Conservation (phyloP, 2,888 invertebrate species). For the Dicycla oo region DNA sequence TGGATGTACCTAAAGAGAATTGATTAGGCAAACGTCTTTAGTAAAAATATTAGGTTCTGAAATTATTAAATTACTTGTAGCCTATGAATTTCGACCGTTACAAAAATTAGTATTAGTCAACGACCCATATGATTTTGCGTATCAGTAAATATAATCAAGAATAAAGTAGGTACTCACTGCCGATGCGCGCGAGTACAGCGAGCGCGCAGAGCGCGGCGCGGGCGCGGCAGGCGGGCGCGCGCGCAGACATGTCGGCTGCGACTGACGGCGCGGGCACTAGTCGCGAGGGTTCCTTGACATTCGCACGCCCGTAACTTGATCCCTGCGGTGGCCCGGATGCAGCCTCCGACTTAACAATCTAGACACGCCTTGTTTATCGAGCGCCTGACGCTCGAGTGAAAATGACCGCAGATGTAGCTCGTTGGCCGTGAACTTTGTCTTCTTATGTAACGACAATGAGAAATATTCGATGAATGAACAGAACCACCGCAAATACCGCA, state of each 20-base stretch:
- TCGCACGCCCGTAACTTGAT: slow-evolving; percentile 84
- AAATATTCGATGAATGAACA: slow-evolving; percentile 74
- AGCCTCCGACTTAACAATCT: slow-evolving; percentile 87
- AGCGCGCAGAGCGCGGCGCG: slow-evolving; percentile 63
- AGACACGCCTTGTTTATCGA: slow-evolving; percentile 83
- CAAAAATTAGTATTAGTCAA: not conserved
- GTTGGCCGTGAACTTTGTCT: slow-evolving; percentile 85
- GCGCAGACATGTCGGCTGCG: slow-evolving; percentile 86
- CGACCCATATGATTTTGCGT: not conserved
- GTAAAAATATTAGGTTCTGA: not conserved
- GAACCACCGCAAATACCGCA: slow-evolving; percentile 56
- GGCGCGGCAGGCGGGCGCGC: slow-evolving; percentile 74
- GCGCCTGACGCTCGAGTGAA: slow-evolving; percentile 78
- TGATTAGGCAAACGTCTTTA: not conserved
- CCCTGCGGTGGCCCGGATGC: slow-evolving; percentile 88
- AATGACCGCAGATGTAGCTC: slow-evolving; percentile 75
- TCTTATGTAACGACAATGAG: slow-evolving; percentile 80
- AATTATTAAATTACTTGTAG: not conserved
- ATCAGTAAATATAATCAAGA: slow-evolving; percentile 17
- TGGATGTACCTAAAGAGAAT: not conserved
- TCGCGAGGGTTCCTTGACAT: slow-evolving; percentile 88
- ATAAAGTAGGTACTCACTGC: slow-evolving; percentile 77
- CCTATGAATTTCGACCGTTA: not conserved
- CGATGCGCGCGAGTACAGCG: slow-evolving; percentile 68
- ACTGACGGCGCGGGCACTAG: slow-evolving; percentile 72